Base-by-base conservation (phyloP, 2,797 vertebrate genomes). In the Oreochromis grahami region DNA sequence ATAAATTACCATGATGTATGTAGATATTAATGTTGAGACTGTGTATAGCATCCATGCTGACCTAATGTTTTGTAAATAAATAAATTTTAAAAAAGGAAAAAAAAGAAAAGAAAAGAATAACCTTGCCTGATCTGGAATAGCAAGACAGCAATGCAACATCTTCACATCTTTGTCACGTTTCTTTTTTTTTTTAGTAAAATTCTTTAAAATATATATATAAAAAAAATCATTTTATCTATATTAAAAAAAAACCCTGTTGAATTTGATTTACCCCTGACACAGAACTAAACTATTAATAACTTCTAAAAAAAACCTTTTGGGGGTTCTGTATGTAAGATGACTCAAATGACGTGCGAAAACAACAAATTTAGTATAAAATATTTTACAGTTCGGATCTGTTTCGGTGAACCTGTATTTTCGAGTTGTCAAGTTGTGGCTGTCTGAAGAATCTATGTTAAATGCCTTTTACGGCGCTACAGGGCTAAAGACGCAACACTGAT, bases 401-500 rank as follows among this genome's bases (percentile, higher is more conserved):
- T 76, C 8, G 56, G 45, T 32, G 38, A 21, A 81, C 26, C 52
- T 36, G 41, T 32, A 79, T 68, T 34, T 84, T 84, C 1, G 24
- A 41, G 52, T 32, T 51, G 72, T 82, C 7, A 24, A 34, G 53
- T n/a, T 72, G 12, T 81, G 38, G n/a, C n/a, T 60, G 17, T 4
- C 56, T 51, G 15, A 38, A n/a, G 21, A 79, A 83, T 63, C 2
- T 14, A 60, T 55, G 63, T 70, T 41, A 17, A 41, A 51, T 84
- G 63, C 81, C 26, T 72, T 60, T 83, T 3, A 45, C 78, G 77
- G 76, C 50, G 38, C 9, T 3, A 6, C 58, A 51, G 17, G n/a
- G 21, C 81, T 84, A 90, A 89, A 91, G 79, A 91, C 55, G 87
- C 83, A 76, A 80, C 29, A 56, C 60, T 1, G 8, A 53, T 63